phyloP scores from a whole-genome alignment of 2,888 invertebrate species.

The Leucophora obtusa region DNA sequence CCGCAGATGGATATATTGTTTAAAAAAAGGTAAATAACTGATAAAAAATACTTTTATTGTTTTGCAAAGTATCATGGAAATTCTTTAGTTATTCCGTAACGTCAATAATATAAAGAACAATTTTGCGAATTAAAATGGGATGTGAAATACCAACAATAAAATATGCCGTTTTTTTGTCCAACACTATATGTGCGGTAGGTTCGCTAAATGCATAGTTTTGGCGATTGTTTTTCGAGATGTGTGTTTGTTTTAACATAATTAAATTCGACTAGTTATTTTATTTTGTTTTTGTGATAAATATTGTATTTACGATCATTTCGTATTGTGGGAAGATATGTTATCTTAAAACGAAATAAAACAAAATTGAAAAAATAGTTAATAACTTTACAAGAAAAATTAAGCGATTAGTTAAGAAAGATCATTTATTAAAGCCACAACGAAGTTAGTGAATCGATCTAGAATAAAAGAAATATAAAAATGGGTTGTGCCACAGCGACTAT shows the following conservation, averaged over 20 bases:
- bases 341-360: constrained; percentile 14
- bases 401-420: constrained; percentile 14
- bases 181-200: constrained; percentile 75
- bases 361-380: constrained; percentile 4
- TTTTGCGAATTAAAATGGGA: constrained; percentile 68
- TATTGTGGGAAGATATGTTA: constrained; percentile 36
- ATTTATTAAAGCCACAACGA: neutral
- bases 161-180: constrained; percentile 71
- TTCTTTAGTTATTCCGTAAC: constrained; percentile 45
- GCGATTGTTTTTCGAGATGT: neutral
- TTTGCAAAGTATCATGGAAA: constrained; percentile 38
- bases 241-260: neutral
- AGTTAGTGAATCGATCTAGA: neutral
- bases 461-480: constrained; percentile 63
- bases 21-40: constrained; percentile 7
- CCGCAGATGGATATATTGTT: neutral
- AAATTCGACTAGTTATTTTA: constrained; percentile 2
- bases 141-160: constrained; percentile 73
- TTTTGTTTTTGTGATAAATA: neutral
- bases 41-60: neutral
- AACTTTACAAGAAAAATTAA: neutral
- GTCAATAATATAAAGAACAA: constrained; percentile 37
- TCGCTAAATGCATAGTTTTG: neutral
- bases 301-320: neutral
- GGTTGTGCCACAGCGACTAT: constrained; percentile 70